Base-by-base conservation (phyloP, 2,113 vertebrate species). In the Lampris incognitus region DNA sequence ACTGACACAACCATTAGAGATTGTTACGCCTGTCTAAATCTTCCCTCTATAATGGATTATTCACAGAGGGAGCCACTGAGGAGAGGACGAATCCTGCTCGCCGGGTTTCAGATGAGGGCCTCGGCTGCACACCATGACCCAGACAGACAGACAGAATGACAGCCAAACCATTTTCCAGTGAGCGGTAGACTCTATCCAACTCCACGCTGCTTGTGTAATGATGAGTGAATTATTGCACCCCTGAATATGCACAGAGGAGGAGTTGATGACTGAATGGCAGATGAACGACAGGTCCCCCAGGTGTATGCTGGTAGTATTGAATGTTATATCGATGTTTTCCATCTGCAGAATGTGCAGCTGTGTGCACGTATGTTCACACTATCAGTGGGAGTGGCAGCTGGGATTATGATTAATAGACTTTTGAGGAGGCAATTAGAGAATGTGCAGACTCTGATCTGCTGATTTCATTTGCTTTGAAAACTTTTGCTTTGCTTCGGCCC, bases 1-100 rank as follows among this genome's bases (percentile, higher is more conserved):
- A 90, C 79, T 91, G 92, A 85, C 90, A 93, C 60, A 63, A 56
- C 85, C 87, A 92, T 92, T 92, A 91, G 77, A 85, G 83, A 79
- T 88, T 68, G 85, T 81, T 89, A 79, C 83, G 81, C 87, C 87
- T 91, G 91, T 89, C 91, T 74, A 81, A 87, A 73, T 75, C 78
- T 48, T 54, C 68, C 72, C 63, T 55, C 49, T 61, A 60, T 89
- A 81, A 88, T 85, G 84, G 82, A 91, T 92, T 74, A 88, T 78
- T 81, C 85, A 42, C 48, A 62, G 64, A 77, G 76, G 73, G 68
- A 84, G 65, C 56, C 70, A 8, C 76, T n/a, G 84, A 75, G 64
- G 58, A 73, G 77, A 78, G 58, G 78, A 70, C 6, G 54, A 39
- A 59, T 55, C 48, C 66, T 58, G 55, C 74, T 79, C 72, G 72